phyloP scores from a whole-genome alignment of 2,113 vertebrate genomes.

The Chinchilla lanigera region DNA sequence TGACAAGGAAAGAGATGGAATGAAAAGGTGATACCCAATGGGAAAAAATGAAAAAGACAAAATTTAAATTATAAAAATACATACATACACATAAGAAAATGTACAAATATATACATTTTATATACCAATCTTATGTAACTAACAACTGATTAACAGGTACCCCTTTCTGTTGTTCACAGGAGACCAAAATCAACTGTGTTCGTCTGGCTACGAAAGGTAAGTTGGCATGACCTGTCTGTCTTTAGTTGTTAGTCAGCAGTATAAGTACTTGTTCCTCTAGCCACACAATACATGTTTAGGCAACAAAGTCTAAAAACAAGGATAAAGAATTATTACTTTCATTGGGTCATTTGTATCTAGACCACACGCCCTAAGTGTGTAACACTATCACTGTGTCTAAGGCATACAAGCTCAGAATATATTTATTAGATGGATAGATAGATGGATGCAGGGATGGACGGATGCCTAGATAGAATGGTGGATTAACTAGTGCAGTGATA shows the following conservation, averaged over 20 bases:
- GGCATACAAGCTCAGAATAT: background rate
- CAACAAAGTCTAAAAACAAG: background rate
- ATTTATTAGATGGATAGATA: background rate
- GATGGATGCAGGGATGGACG: background rate
- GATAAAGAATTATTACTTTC: conserved; percentile 16
- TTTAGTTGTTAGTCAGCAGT: background rate
- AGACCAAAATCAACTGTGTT: conserved; percentile 98
- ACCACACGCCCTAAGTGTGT: background rate
- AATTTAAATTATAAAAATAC: conserved; percentile 61
- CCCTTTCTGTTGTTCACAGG: conserved; percentile 88
- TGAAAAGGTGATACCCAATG: conserved; percentile 30
- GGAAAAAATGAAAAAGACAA: background rate
- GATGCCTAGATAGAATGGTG: background rate
- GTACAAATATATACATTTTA: background rate
- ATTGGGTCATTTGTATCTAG: conserved; percentile 2
- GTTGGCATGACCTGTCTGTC: conserved; percentile 79
- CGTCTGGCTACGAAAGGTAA: conserved; percentile 98
- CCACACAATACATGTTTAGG: background rate
- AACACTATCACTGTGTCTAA: background rate
- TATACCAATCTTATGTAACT: background rate
- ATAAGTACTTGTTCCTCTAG: background rate
- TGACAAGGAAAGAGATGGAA: conserved; percentile 20
- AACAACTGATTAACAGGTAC: conserved; percentile 55
- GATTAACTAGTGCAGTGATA: background rate
- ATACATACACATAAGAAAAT: background rate